A percentile compares a stretch with the other conserved stretches of the same genome.
Conservation (phyloP, 2,888 invertebrate genomes). For the Drosophila lacicola region DNA sequence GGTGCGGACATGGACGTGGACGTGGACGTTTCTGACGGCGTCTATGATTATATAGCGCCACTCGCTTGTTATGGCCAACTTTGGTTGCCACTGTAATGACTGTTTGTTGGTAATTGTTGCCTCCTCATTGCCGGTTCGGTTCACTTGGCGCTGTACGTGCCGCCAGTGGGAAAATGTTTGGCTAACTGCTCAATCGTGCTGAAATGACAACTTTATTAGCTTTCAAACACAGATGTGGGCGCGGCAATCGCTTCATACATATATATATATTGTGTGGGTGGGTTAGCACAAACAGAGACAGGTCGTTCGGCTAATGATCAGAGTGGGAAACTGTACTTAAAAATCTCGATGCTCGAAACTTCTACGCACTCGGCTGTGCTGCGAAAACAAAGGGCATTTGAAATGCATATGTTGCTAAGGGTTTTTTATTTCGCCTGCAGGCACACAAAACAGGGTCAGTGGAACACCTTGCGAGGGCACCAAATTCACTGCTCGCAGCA, state of each 20-base stretch:
- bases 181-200: slow-evolving; percentile 75
- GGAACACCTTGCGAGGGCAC: slow-evolving; percentile 74
- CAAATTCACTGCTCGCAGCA: slow-evolving; percentile 41
- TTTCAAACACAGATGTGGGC: slow-evolving; percentile 44
- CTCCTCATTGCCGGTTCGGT: slow-evolving; percentile 32
- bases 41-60: slow-evolving; percentile 80
- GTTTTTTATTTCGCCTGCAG: slow-evolving; percentile 1
- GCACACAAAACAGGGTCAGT: slow-evolving; percentile 58
- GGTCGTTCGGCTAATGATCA: slow-evolving; percentile 3
- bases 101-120: slow-evolving; percentile 72
- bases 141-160: slow-evolving; percentile 56
- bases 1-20: slow-evolving; percentile 12
- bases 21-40: slow-evolving; percentile 28
- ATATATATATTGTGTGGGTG: slow-evolving; percentile 24
- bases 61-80: slow-evolving; percentile 75
- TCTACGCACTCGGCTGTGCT: slow-evolving; percentile 20
- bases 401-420: slow-evolving; percentile 32
- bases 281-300: background rate
- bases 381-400: slow-evolving; percentile 28
- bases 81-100: slow-evolving; percentile 75
- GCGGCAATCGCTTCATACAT: slow-evolving; percentile 17
- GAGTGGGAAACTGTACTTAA: slow-evolving; percentile 28
- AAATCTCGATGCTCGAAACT: slow-evolving; percentile 43
- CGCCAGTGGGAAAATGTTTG: slow-evolving; percentile 64
- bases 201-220: slow-evolving; percentile 77